Base-by-base conservation (phyloP, 2,113 vertebrate genomes). In the Hydrochoerus hydrochaeris region DNA sequence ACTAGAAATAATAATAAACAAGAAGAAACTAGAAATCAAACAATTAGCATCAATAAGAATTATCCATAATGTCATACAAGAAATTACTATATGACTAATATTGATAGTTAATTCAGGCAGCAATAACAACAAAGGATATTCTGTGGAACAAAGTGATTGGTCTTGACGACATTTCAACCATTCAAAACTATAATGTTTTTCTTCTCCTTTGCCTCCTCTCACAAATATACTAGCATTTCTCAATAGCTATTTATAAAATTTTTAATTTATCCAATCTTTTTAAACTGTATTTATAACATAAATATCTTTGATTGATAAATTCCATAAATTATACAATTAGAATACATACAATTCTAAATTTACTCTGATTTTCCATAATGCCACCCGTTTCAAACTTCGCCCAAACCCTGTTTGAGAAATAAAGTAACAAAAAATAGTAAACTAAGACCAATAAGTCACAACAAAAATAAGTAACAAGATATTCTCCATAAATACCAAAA, bases 381-480 rank as follows among this genome's bases (percentile, higher is more conserved):
- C 52, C 80, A 77, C 9, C 32, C 38, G 35, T 46, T 88, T 84
- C 77, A 77, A 88, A 88, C 13, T 44, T 88, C n/a, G 82, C 78
- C 82, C 52, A 41, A 24, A 3, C 19, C 52, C 57, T 20, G 13
- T 58, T 54, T 85, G 58, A 8, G 17, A 13, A 85, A 62, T 77
- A 77, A 49, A 75, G 32, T 75, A 85, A 80, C 49, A 84, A 49
- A 85, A 58, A 44, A 32, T 58, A 95, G 52, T 81, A 95, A 87
- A 62, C 44, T 41, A 52, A 78, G 38, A 41, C 38, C 19, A 26
- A 58, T 69, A 49, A 77, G 77, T 30, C 54, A n/a, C 28, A 63
- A 71, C 13, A 84, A 16, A 89, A 44, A 10, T 35, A 81, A 8
- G 58, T 8, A 67, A 77, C 5, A 49, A 77, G 35, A 71, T 38